Evolutionary conservation across 2,888 invertebrate genomes (phyloP).

Genomic region (Epinotia brunnichana): DNA sequence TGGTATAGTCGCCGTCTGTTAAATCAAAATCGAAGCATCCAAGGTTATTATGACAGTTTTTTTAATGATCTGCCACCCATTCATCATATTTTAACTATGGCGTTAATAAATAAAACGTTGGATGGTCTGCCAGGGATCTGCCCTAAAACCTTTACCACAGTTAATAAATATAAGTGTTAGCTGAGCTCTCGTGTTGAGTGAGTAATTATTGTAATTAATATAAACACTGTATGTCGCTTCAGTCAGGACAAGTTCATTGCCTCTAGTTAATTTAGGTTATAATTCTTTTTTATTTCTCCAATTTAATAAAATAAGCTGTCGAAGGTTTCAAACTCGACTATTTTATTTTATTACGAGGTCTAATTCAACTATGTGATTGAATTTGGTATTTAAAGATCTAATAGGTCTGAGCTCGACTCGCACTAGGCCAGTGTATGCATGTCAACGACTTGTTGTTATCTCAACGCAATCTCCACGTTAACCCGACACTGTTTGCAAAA

Average conservation of each 20-base stretch:
- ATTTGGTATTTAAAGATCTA: neutral
- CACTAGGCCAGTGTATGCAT: neutral
- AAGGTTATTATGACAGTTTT: too few species aligned
- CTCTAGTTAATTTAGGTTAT: neutral
- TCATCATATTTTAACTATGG: too few species aligned
- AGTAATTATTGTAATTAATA: conserved; percentile 18
- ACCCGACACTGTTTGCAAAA: conserved; percentile 30
- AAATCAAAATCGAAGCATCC: too few species aligned
- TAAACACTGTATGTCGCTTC: neutral
- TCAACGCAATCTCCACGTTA: conserved; percentile 16
- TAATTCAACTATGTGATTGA: too few species aligned
- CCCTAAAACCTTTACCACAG: neutral
- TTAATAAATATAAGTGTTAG: neutral
- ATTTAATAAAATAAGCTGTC: too few species aligned
- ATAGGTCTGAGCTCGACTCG: neutral
- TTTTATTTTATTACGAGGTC: too few species aligned
- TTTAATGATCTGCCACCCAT: neutral
- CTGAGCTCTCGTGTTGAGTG: neutral
- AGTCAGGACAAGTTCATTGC: neutral
- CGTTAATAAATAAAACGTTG: neutral
- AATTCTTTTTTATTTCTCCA: too few species aligned
- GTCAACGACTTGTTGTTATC: conserved; percentile 17
- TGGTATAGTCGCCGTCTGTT: too few species aligned
- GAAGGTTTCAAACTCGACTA: too few species aligned
- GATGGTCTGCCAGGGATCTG: neutral